Base-by-base conservation (phyloP, 2,113 vertebrate genomes). In the Notarius lentiginosus region DNA sequence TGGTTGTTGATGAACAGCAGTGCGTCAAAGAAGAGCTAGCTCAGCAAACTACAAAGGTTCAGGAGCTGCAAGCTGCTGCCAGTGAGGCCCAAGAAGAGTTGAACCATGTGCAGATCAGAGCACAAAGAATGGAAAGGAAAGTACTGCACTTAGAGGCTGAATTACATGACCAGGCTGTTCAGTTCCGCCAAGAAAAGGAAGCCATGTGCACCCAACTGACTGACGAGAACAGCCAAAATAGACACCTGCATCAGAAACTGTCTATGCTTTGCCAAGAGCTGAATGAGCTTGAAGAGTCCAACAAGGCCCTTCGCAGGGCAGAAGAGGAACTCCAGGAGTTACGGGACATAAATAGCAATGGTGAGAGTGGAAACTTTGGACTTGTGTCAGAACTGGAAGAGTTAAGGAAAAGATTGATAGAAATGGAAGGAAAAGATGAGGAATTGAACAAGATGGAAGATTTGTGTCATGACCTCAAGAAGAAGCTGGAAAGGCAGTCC, bases 391-490 rank as follows among this genome's bases (percentile, higher is more conserved):
- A 99, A 93, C 96, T 99, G 1, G 97, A 99, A 87, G 96, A 97
- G 89, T 92, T 99, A 85, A 92, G 97, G 56, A 99, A 98, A 90
- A 94, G 97, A 83, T 94, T 99, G 7, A 94, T 99, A 76, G 98
- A 98, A 87, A 99, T 99, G 97, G 98, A 99, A 93, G 98, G 97
- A 49, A 99, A 99, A 93, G 98, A 99, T 10, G 97, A 99, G 88
- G 98, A 99, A 90, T 92, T 99, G 84, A 96, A 97, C 89, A 95
- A 97, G 90, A 97, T 99, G 97, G 98, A 99, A 92, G 96, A 98
- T 82, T 97, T 98, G 90, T 99, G 97, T 91, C 94, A 96, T 87
- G 97, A 99, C 90, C 97, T 99, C 82, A 96, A 97, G 49, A 97
- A 95, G 86, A 99, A 97, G 89, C 94, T 99, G 79, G 97, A 99